Evolutionary conservation across 2,797 vertebrate genomes (phyloP), one percentile per base, ranked within the genome.

Genomic region (Enteromius paludinosus): DNA sequence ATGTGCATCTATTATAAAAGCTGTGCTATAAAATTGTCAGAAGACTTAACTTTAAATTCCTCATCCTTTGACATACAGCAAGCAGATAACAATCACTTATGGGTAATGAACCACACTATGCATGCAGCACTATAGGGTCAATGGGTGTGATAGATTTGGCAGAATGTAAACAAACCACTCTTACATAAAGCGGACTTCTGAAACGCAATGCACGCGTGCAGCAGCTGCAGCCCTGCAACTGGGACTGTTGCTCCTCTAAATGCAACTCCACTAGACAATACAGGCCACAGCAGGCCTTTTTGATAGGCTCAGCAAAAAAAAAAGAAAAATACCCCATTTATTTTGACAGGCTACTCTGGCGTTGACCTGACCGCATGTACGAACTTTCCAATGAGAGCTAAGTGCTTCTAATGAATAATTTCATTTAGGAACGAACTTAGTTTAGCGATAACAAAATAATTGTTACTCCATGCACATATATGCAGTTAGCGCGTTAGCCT

Each of bases 201-300:
- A 23, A 30, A 28, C 7, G 17, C 18, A 30, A 15, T n/a, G 47
- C 23, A 54, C 7, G 20, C 35, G 43, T 23, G 35, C 7, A 23
- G 17, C 47, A 70, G 30, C 35, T 6, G 38, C 52, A 74, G 1
- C 30, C 52, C 71, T 73, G 30, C 20, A 45, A 61, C 38, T 71
- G 54, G 25, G 38, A 23, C 41, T 62, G 25, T 23, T 75, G 64
- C 52, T 45, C 11, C 2, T 6, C 20, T 43, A 7, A 66, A 56
- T 52, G 72, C 49, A 18, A 33, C 49, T 47, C 18, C 35, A 70
- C 45, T 65, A 78, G 76, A 84, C 79, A 87, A 86, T 84, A 79
- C 81, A 74, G 76, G 83, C 80, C 82, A 78, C 41, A 54, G 56
- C 30, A 70, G 85, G 85, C 81, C 81, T 74, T 69, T 73, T 59